A percentile compares a stretch with the other conserved stretches of the same genome.
Conservation (phyloP, 2,797 vertebrate species). For the Selene dorsalis region DNA sequence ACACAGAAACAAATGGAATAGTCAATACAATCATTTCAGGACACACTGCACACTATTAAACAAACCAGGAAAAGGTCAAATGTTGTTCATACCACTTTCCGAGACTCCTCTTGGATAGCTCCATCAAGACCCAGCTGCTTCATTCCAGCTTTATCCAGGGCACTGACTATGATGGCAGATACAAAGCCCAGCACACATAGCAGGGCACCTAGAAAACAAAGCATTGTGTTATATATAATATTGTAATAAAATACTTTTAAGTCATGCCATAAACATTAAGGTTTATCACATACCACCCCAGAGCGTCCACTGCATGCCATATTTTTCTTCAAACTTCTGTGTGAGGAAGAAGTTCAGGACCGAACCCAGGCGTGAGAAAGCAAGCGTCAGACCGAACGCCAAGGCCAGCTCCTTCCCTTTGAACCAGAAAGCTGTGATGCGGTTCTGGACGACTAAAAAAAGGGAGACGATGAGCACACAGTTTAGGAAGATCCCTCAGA, state of each 20-base stretch:
- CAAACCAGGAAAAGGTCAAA: no score
- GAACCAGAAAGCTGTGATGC: conserved; percentile 90
- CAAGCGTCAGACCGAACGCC: conserved; percentile 86
- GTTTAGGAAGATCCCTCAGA: background rate
- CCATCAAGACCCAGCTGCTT: conserved; percentile 87
- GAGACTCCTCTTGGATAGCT: conserved; percentile 84
- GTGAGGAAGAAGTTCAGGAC: conserved; percentile 91
- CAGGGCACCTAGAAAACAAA: conserved; percentile 78
- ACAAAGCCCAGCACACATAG: conserved; percentile 85
- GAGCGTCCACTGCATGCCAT: conserved; percentile 89
- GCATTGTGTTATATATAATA: background rate
- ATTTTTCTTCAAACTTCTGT: conserved; percentile 84
- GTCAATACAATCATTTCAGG: background rate
- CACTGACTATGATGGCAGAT: conserved; percentile 83
- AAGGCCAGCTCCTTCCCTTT: conserved; percentile 88
- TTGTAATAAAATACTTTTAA: background rate
- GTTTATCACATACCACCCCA: conserved; percentile 82
- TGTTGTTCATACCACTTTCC: conserved; percentile 83
- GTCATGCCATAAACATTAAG: background rate
- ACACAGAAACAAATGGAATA: conserved; percentile 6
- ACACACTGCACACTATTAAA: background rate
- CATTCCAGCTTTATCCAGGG: conserved; percentile 86
- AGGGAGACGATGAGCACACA: background rate
- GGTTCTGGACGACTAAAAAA: conserved; percentile 86
- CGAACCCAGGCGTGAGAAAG: conserved; percentile 87